These are phyloP conservation scores for Xenotilapia flavipinnis DNA, from an alignment of 2,113 vertebrate genomes.

Conservation along the genomic window DNA sequence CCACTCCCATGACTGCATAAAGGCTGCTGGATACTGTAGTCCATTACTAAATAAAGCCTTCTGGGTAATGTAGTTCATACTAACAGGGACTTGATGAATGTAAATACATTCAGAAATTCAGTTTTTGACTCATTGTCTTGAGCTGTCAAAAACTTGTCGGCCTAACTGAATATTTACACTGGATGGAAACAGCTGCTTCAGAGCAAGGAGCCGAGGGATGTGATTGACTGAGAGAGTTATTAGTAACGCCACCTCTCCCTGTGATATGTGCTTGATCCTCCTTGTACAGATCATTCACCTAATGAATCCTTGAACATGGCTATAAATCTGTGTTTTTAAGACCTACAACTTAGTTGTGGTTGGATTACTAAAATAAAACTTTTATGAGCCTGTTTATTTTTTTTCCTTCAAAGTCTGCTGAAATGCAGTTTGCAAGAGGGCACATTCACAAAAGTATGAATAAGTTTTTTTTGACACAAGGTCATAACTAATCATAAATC, in stretches of 20 bases:
- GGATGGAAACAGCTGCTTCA: neutral
- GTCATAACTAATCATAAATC: neutral
- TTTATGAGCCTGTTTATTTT: neutral
- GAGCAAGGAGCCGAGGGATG: neutral
- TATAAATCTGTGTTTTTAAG: neutral
- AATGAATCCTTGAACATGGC: neutral
- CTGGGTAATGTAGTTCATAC: neutral
- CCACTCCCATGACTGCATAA: neutral
- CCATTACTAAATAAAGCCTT: neutral
- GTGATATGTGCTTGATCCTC: neutral
- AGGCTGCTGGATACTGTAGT: neutral
- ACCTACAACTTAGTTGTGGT: neutral
- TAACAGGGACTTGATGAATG: neutral
- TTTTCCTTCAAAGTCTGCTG: neutral
- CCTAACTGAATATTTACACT: neutral
- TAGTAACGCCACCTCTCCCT: neutral
- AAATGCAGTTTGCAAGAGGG: neutral
- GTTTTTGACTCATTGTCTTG: neutral
- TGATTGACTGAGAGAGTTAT: neutral
- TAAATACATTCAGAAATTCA: neutral
- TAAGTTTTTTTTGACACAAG: rapidly evolving
- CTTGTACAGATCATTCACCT: neutral
- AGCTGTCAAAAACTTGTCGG: neutral
- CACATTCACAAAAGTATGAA: neutral
- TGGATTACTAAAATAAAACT: neutral